These are phyloP conservation scores for Loripinus fragilis DNA, from an alignment of 2,888 invertebrate genomes.

Conservation along the genomic window DNA sequence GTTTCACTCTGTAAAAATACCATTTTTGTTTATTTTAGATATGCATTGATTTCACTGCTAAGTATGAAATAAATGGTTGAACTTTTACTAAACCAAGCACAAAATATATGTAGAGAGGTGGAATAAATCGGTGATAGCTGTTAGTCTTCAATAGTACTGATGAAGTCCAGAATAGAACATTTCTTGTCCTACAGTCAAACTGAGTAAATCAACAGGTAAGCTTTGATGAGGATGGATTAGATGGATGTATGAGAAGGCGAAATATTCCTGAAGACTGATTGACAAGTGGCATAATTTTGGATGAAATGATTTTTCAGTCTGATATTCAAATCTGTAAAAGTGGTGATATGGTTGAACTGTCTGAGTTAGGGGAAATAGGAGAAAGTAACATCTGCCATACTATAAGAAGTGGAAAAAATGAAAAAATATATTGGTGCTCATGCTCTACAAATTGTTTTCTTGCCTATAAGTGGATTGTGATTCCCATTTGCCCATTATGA, in stretches of 20 bases:
- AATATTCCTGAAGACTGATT: constrained; percentile 26
- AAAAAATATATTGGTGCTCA: constrained; percentile 34
- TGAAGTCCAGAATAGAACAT: constrained; percentile 35
- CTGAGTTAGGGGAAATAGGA: constrained; percentile 30
- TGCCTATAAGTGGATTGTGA: constrained; percentile 30
- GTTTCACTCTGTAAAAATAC: too few relatives aligned
- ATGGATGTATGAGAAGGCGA: constrained; percentile 6
- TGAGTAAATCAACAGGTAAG: constrained; percentile 37
- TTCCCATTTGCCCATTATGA: constrained; percentile 36
- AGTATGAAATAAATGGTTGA: constrained; percentile 50
- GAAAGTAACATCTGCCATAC: constrained; percentile 22
- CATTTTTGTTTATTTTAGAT: too few relatives aligned
- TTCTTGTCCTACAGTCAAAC: constrained; percentile 39
- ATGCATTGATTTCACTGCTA: too few relatives aligned
- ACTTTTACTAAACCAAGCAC: constrained; percentile 35
- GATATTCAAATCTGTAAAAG: constrained; percentile 38
- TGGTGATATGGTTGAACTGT: constrained; percentile 39
- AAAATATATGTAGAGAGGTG: constrained; percentile 34
- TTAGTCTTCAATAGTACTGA: constrained; percentile 42
- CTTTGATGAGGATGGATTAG: constrained; percentile 33
- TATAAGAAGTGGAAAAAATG: constrained; percentile 33
- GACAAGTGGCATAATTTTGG: constrained; percentile 34
- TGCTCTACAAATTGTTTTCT: constrained; percentile 28
- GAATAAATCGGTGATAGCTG: constrained; percentile 27
- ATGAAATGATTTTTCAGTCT: constrained; percentile 44